Conservation (phyloP, 2,888 invertebrate genomes). For the Frankliniella fusca region DNA sequence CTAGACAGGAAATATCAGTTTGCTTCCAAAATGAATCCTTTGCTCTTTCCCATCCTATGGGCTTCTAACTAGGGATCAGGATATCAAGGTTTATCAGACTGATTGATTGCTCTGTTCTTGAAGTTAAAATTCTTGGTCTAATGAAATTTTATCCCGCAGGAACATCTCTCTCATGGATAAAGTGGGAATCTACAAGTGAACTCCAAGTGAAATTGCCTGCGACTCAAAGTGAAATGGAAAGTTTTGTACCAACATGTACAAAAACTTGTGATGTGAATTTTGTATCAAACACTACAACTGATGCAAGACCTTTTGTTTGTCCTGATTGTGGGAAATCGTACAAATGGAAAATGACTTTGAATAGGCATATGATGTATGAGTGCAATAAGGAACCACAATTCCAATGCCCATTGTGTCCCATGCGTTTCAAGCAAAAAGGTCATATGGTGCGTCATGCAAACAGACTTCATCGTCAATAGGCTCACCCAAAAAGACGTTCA, state of each 20-base stretch:
- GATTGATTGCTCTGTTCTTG: not conserved
- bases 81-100: not conserved
- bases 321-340: constrained; percentile 37
- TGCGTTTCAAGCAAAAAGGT: constrained; percentile 43
- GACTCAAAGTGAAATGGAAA: no score
- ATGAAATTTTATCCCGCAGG: not conserved
- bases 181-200: not conserved
- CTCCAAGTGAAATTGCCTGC: not conserved
- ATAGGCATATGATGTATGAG: constrained; percentile 37
- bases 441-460: constrained; percentile 39
- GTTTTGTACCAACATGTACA: no score
- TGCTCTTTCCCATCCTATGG: no score
- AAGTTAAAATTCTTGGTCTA: not conserved
- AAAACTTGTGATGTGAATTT: not conserved
- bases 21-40: no score
- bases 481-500: no score
- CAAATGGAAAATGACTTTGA: constrained; percentile 34
- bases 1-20: no score
- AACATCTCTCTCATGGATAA: not conserved
- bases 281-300: not conserved
- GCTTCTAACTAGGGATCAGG: no score
- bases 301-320: constrained; percentile 31
- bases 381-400: constrained; percentile 37
- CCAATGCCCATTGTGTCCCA: constrained; percentile 44
- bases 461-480: not conserved